Evolutionary conservation across 2,797 vertebrate genomes (phyloP).

Genomic region (Danionella dracula): DNA sequence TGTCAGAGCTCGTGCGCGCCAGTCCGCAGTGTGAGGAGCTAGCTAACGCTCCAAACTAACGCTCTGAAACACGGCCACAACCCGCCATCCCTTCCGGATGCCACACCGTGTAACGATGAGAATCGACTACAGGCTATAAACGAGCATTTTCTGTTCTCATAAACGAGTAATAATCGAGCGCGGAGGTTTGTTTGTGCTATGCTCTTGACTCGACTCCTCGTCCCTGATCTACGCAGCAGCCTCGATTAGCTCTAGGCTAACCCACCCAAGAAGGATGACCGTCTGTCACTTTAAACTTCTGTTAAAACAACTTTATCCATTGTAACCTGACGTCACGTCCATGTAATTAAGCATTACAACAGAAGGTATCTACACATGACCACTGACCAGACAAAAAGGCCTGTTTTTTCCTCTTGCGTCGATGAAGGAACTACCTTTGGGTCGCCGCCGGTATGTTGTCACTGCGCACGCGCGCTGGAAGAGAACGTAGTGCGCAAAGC

Average conservation of each 20-base stretch:
- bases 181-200: neutral
- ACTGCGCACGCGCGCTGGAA: slow-evolving; percentile 60
- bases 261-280: slow-evolving; percentile 5
- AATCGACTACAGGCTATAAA: neutral
- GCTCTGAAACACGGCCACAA: neutral
- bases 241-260: slow-evolving; percentile 24
- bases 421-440: slow-evolving; percentile 61
- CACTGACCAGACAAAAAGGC: slow-evolving; percentile 67
- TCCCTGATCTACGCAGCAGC: slow-evolving; percentile 20
- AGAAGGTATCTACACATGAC: neutral
- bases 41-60: slow-evolving; percentile 1
- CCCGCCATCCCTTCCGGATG: neutral
- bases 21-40: slow-evolving; percentile 13
- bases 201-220: neutral
- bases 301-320: neutral
- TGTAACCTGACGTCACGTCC: neutral
- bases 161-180: neutral
- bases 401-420: slow-evolving; percentile 60
- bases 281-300: neutral
- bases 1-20: neutral
- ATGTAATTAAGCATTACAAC: rapidly evolving
- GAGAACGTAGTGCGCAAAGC: slow-evolving; percentile 7
- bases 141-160: neutral
- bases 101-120: neutral
- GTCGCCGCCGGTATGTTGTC: slow-evolving; percentile 66